Conservation (phyloP, 2,888 invertebrate genomes). For the Cerastis rubricosa region DNA sequence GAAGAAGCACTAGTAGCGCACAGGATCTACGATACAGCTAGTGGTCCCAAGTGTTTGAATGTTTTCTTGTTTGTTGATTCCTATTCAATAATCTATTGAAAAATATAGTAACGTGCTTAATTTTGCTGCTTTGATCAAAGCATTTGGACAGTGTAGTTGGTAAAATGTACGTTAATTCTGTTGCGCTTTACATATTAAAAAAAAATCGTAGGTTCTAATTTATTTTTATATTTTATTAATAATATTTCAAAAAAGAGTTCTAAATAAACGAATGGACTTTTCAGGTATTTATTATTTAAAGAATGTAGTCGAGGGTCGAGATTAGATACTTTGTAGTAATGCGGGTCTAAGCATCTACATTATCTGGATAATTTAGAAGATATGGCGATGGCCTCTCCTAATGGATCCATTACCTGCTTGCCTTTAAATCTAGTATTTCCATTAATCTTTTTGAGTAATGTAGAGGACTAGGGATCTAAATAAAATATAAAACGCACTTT, state of each 20-base stretch:
- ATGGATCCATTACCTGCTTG: constrained; percentile 27
- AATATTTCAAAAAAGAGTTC: neutral
- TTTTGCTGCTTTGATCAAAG: neutral
- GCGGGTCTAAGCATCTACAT: neutral
- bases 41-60: neutral
- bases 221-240: neutral
- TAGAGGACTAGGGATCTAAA: neutral
- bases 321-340: constrained; percentile 14
- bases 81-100: neutral
- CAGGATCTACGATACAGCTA: neutral
- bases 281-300: constrained; percentile 6
- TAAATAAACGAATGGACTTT: neutral
- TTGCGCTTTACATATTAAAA: no score
- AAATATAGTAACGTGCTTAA: neutral
- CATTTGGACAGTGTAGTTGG: no score
- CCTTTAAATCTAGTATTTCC: neutral
- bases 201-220: no score
- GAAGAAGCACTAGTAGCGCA: neutral
- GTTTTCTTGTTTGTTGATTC: neutral
- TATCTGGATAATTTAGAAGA: constrained; percentile 19
- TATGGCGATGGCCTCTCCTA: constrained; percentile 10
- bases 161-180: neutral
- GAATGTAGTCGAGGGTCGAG: constrained; percentile 11
- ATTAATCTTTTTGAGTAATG: constrained; percentile 13
- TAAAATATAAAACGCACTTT: neutral